Conservation (phyloP, 2,113 vertebrate species). For the Paramormyrops kingsleyae region DNA sequence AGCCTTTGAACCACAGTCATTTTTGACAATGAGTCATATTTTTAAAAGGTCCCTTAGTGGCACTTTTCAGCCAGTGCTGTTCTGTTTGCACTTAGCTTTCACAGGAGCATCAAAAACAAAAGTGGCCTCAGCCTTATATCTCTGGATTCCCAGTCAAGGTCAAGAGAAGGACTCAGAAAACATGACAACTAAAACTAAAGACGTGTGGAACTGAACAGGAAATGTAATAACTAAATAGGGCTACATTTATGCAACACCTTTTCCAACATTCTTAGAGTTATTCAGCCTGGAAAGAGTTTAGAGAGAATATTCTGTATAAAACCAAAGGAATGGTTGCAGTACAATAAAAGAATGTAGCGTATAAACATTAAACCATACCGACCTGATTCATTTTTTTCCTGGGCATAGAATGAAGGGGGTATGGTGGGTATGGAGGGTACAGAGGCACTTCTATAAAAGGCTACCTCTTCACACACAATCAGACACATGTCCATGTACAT, state of each 20-base stretch:
- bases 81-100: neutral
- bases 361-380: neutral
- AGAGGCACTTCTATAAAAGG: neutral
- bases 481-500: neutral
- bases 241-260: neutral
- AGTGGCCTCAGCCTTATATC: neutral
- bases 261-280: conserved; percentile 1
- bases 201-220: conserved; percentile 20
- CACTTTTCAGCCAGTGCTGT: neutral
- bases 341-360: neutral
- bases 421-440: neutral
- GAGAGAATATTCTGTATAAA: neutral
- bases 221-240: conserved; percentile 22
- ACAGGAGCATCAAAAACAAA: neutral
- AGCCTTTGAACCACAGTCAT: neutral
- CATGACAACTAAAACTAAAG: neutral
- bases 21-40: neutral
- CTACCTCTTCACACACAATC: neutral
- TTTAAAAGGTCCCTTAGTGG: neutral
- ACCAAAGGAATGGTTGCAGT: neutral
- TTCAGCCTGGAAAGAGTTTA: conserved; percentile 19
- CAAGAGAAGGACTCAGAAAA: neutral
- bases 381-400: neutral
- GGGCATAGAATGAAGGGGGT: neutral
- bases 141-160: neutral